Evolutionary conservation across 2,888 invertebrate species (phyloP).

Genomic region (Erebia aethiops): DNA sequence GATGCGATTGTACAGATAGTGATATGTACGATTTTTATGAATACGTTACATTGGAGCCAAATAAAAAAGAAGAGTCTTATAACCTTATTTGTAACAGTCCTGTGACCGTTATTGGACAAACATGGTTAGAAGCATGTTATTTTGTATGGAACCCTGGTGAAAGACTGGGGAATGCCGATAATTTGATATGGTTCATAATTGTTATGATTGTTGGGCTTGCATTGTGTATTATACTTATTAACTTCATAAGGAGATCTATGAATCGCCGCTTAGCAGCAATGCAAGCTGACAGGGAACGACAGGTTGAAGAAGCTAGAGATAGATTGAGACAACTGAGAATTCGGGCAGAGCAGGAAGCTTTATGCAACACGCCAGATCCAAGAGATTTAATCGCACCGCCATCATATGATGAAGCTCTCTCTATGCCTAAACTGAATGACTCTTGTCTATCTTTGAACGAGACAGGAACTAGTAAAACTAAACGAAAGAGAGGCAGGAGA

Average conservation of each 20-base stretch:
- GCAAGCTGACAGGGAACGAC: constrained; percentile 80
- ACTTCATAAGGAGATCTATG: constrained; percentile 81
- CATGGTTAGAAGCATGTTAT: constrained; percentile 87
- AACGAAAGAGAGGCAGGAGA: constrained; percentile 68
- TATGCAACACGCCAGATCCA: constrained; percentile 86
- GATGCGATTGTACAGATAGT: constrained; percentile 86
- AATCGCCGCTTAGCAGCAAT: constrained; percentile 76
- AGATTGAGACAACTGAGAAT: constrained; percentile 80
- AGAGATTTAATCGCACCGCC: constrained; percentile 88
- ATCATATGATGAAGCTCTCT: constrained; percentile 89
- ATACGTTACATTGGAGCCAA: constrained; percentile 82
- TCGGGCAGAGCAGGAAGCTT: constrained; percentile 78
- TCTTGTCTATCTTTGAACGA: constrained; percentile 83
- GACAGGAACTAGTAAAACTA: constrained; percentile 69
- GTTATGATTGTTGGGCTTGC: constrained; percentile 80
- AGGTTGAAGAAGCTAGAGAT: constrained; percentile 83
- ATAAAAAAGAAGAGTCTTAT: constrained; percentile 75
- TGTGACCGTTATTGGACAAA: constrained; percentile 82
- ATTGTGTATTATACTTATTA: constrained; percentile 78
- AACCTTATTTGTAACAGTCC: constrained; percentile 87
- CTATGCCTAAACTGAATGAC: constrained; percentile 87
- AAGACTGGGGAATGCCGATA: constrained; percentile 67
- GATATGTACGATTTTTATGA: constrained; percentile 85
- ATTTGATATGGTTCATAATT: constrained; percentile 84
- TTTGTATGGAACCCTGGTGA: constrained; percentile 82